Conservation (phyloP, 2,113 vertebrate genomes). For the Triplophysa rosa region DNA sequence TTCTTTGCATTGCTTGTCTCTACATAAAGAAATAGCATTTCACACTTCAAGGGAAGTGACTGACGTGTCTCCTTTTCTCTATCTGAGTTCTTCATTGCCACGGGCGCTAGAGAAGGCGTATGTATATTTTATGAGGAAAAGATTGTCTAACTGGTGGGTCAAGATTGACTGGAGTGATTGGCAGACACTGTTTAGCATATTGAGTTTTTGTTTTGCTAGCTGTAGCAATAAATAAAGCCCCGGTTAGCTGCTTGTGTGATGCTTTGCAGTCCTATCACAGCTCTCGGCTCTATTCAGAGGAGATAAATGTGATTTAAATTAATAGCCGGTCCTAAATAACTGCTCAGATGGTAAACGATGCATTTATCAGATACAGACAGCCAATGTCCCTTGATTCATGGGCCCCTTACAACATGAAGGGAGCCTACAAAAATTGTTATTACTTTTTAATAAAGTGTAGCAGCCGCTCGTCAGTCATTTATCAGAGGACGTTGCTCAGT, state of each 20-base stretch:
- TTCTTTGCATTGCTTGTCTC: background rate
- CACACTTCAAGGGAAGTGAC: background rate
- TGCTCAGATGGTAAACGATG: constrained; percentile 98
- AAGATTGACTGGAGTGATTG: constrained; percentile 51
- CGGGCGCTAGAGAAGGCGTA: constrained; percentile 12
- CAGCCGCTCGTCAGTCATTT: constrained; percentile 96
- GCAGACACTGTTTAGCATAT: constrained; percentile 46
- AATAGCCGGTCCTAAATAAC: constrained; percentile 99
- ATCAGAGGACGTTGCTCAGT: constrained; percentile 82
- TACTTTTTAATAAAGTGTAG: constrained; percentile 99
- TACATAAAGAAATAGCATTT: background rate
- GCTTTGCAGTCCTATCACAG: constrained; percentile 50
- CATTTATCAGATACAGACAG: constrained; percentile 99
- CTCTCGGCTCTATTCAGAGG: constrained; percentile 54
- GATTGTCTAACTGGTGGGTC: constrained; percentile 17
- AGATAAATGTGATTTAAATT: constrained; percentile 99
- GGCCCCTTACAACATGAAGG: constrained; percentile 93
- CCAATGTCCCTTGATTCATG: constrained; percentile 99
- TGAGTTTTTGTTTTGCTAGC: constrained; percentile 44
- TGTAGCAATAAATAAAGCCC: constrained; percentile 51
- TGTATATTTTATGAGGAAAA: constrained; percentile 37
- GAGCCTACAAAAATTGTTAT: constrained; percentile 99
- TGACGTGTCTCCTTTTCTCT: background rate
- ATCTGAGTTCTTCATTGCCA: background rate
- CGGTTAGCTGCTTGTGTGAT: constrained; percentile 43